phyloP scores from a whole-genome alignment of 2,113 vertebrate species.

The Thomomys bottae region DNA sequence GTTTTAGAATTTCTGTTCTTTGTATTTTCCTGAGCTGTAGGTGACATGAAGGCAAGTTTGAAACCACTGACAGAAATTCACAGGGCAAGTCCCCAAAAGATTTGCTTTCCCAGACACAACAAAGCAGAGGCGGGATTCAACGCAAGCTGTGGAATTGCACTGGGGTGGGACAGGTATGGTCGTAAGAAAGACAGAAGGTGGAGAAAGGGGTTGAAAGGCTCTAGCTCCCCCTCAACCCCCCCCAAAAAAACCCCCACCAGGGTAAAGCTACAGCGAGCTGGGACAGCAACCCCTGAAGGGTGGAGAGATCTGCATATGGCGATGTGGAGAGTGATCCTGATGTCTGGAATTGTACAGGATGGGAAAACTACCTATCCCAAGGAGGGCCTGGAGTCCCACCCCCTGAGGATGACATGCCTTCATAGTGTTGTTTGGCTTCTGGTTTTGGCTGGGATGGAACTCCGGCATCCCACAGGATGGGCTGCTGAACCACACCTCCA shows the following conservation, averaged over 20 bases:
- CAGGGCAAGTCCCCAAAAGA: neutral
- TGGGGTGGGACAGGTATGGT: no score
- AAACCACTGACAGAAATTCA: neutral
- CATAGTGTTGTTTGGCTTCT: neutral
- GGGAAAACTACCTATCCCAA: neutral
- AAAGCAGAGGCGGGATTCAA: neutral
- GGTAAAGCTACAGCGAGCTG: neutral
- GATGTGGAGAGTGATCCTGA: no score
- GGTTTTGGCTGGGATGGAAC: neutral
- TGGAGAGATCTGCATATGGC: neutral
- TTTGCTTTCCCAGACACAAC: neutral
- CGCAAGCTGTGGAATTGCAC: neutral
- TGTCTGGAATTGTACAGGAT: neutral
- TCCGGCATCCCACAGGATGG: neutral
- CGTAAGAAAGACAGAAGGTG: neutral
- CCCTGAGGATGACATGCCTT: neutral
- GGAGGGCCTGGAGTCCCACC: neutral
- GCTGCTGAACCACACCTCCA: no score
- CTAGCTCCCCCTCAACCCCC: no score
- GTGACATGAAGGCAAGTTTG: neutral
- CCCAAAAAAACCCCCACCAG: no score
- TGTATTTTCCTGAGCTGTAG: constrained; percentile 3
- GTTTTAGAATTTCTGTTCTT: neutral
- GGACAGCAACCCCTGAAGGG: neutral
- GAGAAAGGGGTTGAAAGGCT: no score